Percentiles rank a stretch among this genome's conserved stretches.
These are phyloP conservation scores for Teleogryllus occipitalis DNA, from an alignment of 1,140 invertebrate genomes.

Conservation along the genomic window DNA sequence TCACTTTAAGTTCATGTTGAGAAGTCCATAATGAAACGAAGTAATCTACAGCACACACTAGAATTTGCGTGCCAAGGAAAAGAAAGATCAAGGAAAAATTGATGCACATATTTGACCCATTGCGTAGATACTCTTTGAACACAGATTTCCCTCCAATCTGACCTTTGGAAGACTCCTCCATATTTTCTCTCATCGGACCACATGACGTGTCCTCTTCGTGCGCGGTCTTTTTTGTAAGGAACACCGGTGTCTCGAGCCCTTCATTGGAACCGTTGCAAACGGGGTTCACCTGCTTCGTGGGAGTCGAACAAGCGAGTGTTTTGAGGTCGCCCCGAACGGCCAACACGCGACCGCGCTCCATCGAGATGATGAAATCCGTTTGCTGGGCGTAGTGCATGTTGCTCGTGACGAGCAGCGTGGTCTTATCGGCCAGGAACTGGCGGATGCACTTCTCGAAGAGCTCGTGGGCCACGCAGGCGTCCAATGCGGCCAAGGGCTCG, in stretches of 20 bases:
- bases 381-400: conserved; percentile 52
- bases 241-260: neutral
- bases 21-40: neutral
- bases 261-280: neutral
- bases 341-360: neutral
- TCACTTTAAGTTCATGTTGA: too few species aligned
- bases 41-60: neutral
- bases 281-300: neutral
- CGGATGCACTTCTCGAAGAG: conserved; percentile 60
- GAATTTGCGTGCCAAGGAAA: neutral
- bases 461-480: conserved; percentile 61
- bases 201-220: neutral
- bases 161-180: conserved; percentile 27
- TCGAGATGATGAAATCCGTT: neutral
- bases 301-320: neutral
- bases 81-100: neutral
- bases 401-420: conserved; percentile 72
- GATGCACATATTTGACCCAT: neutral
- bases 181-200: neutral
- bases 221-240: neutral
- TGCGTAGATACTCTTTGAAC: neutral
- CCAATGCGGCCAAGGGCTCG: conserved; percentile 74
- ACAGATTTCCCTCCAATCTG: conserved; percentile 26
- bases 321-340: neutral
- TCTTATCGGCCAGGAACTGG: conserved; percentile 44